A percentile compares a stretch with the other conserved stretches of the same genome.
phyloP scores from a whole-genome alignment of 2,888 invertebrate species.

The Ferdinandea cuprea region DNA sequence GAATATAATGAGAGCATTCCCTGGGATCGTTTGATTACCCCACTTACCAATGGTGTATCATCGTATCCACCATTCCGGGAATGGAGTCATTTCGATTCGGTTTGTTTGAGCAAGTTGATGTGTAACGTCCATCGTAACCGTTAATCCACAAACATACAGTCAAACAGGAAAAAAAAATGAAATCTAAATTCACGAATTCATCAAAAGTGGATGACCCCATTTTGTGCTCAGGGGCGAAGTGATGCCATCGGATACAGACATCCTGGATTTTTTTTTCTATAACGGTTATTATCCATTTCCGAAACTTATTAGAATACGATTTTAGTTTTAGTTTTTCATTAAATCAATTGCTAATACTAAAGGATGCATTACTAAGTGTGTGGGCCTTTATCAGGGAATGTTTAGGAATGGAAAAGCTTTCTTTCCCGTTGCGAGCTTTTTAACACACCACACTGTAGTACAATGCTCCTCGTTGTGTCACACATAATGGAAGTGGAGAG shows the following conservation, averaged over 20 bases:
- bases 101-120: constrained; percentile 47
- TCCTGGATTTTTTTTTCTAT: constrained; percentile 28
- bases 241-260: constrained; percentile 57
- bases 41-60: constrained; percentile 52
- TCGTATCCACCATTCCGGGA: constrained; percentile 10
- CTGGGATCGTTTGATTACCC: constrained; percentile 73
- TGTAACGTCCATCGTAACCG: constrained; percentile 52
- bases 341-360: constrained; percentile 45
- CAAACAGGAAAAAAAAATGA: constrained; percentile 40
- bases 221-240: constrained; percentile 43
- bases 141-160: constrained; percentile 48
- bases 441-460: constrained; percentile 60
- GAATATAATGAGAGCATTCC: constrained; percentile 72
- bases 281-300: constrained; percentile 17
- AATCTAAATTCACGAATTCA: constrained; percentile 63
- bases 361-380: constrained; percentile 50
- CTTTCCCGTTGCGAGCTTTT: constrained; percentile 50
- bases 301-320: too few species aligned
- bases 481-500: constrained; percentile 36
- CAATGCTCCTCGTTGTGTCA: constrained; percentile 49
- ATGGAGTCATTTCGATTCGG: constrained; percentile 44
- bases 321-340: constrained; percentile 17
- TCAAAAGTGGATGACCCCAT: constrained; percentile 67
- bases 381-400: constrained; percentile 23
- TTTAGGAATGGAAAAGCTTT: constrained; percentile 41